Evolutionary conservation across 2,113 vertebrate species (phyloP).

Genomic region (Gadus chalcogrammus): DNA sequence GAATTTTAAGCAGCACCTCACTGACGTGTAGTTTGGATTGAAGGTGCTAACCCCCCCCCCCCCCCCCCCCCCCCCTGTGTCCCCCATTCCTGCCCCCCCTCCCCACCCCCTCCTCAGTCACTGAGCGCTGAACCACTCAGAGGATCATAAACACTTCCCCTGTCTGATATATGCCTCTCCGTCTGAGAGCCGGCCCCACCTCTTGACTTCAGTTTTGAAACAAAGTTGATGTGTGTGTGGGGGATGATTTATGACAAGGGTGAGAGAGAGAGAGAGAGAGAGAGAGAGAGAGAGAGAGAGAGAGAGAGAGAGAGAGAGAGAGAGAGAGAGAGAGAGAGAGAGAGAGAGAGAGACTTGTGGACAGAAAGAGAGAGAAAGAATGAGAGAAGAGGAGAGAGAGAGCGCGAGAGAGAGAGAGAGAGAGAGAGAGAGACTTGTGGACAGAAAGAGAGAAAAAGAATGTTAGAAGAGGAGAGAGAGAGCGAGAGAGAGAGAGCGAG

Average conservation of each 20-base stretch:
- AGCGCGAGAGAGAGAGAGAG: too few relatives aligned
- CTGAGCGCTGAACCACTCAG: neutral
- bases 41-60: neutral
- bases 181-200: neutral
- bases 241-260: neutral
- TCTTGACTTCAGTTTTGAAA: neutral
- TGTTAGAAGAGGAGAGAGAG: too few relatives aligned
- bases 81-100: neutral
- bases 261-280: neutral
- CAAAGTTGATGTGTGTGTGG: neutral
- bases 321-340: too few relatives aligned
- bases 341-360: too few relatives aligned
- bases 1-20: neutral
- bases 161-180: neutral
- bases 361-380: too few relatives aligned
- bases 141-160: neutral
- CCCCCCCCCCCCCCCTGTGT: too few relatives aligned
- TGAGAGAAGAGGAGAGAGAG: too few relatives aligned
- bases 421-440: too few relatives aligned
- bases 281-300: too few relatives aligned
- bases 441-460: too few relatives aligned
- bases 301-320: too few relatives aligned
- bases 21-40: neutral
- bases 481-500: too few relatives aligned
- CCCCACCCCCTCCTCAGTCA: neutral